phyloP scores from a whole-genome alignment of 2,797 vertebrate genomes.

The Schizothorax lantsangensis region DNA sequence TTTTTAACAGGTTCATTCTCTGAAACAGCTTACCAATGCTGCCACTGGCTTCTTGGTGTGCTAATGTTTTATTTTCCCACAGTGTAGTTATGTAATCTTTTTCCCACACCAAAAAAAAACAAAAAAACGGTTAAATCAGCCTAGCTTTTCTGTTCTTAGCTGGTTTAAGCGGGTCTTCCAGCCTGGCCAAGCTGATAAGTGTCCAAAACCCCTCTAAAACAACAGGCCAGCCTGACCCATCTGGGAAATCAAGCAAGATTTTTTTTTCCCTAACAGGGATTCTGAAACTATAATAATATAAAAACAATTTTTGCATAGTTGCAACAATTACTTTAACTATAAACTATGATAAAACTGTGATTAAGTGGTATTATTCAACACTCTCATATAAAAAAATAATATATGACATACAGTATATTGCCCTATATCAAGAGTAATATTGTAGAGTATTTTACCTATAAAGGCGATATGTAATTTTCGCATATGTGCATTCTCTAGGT shows the following conservation, averaged over 20 bases:
- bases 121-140: background rate
- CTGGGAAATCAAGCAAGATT: background rate
- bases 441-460: background rate
- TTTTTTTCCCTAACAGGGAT: background rate
- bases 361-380: background rate
- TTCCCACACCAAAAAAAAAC: background rate
- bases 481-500: background rate
- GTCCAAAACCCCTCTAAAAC: background rate
- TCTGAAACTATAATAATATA: background rate
- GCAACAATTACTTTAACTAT: background rate
- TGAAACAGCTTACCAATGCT: conserved; percentile 15
- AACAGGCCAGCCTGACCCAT: background rate
- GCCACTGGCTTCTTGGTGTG: background rate
- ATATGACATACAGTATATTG: background rate
- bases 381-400: background rate
- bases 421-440: background rate
- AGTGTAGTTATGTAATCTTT: background rate
- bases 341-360: background rate
- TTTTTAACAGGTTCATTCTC: conserved; percentile 33
- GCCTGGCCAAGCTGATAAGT: background rate
- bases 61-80: conserved; percentile 7
- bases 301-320: background rate
- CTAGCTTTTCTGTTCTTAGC: background rate
- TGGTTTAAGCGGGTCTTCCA: background rate
- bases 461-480: background rate